These are phyloP conservation scores for Tetragonisca angustula DNA, from an alignment of 2,888 invertebrate genomes.

Conservation along the genomic window DNA sequence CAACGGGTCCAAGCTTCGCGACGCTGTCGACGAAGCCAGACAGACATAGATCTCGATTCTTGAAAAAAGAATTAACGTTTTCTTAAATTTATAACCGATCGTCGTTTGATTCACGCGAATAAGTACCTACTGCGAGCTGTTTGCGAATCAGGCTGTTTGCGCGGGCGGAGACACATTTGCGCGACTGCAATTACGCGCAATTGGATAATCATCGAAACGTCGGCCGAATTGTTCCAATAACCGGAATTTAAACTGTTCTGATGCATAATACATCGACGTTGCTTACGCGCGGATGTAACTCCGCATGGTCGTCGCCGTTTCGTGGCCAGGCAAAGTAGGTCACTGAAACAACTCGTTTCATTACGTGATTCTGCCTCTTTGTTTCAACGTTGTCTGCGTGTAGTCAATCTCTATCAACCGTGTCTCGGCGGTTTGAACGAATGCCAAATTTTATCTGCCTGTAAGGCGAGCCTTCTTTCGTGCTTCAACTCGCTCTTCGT, in stretches of 20 bases:
- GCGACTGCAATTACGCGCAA: slow-evolving; percentile 26
- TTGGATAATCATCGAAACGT: slow-evolving; percentile 44
- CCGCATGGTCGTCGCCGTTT: neutral
- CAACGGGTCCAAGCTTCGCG: neutral
- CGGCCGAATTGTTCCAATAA: slow-evolving; percentile 39
- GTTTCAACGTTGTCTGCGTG: slow-evolving; percentile 58
- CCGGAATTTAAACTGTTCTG: slow-evolving; percentile 39
- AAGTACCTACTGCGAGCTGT: neutral
- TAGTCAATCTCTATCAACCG: slow-evolving; percentile 57
- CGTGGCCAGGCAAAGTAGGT: slow-evolving; percentile 43
- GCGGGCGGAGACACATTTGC: neutral
- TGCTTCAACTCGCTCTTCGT: slow-evolving; percentile 16
- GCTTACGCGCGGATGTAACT: neutral
- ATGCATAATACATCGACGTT: slow-evolving; percentile 31
- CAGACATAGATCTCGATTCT: too few relatives aligned
- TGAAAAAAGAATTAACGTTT: neutral
- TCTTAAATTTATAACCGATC: neutral
- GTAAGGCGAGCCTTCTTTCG: slow-evolving; percentile 43
- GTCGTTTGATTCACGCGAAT: neutral
- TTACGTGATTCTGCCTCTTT: slow-evolving; percentile 57
- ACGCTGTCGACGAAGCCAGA: too few relatives aligned
- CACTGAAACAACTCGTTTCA: slow-evolving; percentile 52
- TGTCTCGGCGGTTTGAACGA: slow-evolving; percentile 56
- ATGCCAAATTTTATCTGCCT: slow-evolving; percentile 60
- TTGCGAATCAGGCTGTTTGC: slow-evolving; percentile 30